These are phyloP conservation scores for Silurus meridionalis DNA, from an alignment of 2,113 vertebrate genomes.

Conservation along the genomic window DNA sequence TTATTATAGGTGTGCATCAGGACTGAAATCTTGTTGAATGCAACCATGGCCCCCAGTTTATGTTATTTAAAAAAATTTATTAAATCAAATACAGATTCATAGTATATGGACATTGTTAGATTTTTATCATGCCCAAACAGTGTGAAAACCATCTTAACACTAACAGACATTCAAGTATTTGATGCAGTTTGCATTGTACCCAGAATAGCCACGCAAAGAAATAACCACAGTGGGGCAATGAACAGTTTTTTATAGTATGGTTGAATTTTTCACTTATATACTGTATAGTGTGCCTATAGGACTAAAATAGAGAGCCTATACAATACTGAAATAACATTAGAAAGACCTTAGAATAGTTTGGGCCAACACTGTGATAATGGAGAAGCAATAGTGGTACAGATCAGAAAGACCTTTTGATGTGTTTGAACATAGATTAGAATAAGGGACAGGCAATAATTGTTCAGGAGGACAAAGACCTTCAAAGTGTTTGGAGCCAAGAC, in stretches of 20 bases:
- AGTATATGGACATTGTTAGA: no score
- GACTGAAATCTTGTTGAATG: background rate
- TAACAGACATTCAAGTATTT: background rate
- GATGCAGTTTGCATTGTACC: background rate
- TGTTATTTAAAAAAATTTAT: background rate
- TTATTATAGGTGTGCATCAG: background rate
- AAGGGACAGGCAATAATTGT: background rate
- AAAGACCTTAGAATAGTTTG: background rate
- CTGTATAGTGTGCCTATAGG: background rate
- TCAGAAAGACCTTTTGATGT: no score
- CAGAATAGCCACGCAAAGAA: background rate
- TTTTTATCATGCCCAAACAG: no score
- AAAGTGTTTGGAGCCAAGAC: background rate
- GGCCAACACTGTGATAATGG: background rate
- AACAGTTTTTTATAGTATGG: background rate
- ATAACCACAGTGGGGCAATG: background rate
- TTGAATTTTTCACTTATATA: background rate
- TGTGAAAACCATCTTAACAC: no score
- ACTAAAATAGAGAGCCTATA: background rate
- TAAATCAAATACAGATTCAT: background rate
- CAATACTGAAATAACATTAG: background rate
- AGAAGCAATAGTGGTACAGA: background rate
- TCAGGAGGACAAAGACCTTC: background rate
- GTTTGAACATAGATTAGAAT: no score
- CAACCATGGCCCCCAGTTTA: background rate